Evolutionary conservation across 2,113 vertebrate genomes (phyloP), one percentile per base, ranked within the genome.

Genomic region (Echinops telfairi): DNA sequence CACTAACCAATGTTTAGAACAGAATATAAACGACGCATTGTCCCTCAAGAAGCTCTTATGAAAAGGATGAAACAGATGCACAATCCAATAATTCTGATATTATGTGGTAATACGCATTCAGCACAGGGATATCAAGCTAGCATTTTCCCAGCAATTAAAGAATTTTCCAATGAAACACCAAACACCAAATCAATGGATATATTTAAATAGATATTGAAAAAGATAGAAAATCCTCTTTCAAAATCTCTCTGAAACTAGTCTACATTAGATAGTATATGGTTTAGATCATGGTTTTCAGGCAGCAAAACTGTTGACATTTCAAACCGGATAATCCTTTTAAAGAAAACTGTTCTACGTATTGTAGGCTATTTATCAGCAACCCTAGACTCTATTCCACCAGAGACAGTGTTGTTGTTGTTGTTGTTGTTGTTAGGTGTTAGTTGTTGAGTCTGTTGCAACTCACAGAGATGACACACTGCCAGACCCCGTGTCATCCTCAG

Each of bases 291-390:
- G 1, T 17, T 17, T 81, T 47, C 75, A 88, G 1, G 53, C 2
- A 38, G 4, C 0, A 60, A 80, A 3, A 43, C 22, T 87, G 15
- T 0, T 83, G 20, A 64, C 16, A 87, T 70, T 80, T 83, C 47
- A 23, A 31, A 10, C 0, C 20, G 82, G 16, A 20, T 47, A 70
- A 64, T 84, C 89, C 19, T 90, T 70, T 87, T 77, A 70, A 16
- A 43, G 1, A 2, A 3, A 3, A 20, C 1, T n/a, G 3, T 66
- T 64, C 6, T 93, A 17, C 31, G 0, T 2, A 23, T 38, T 6
- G 6, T 19, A n/a, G 27, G 15, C 14, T 78, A 80, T 14, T 57
- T 29, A 78, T 15, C 6, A 75, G 57, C 3, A 91, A 36, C 14
- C 20, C 2, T 19, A 6, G 4, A 17, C 31, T 90, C 36, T 83